Evolutionary conservation across 2,797 vertebrate species (phyloP).

Genomic region (Loris lydekkerianus): DNA sequence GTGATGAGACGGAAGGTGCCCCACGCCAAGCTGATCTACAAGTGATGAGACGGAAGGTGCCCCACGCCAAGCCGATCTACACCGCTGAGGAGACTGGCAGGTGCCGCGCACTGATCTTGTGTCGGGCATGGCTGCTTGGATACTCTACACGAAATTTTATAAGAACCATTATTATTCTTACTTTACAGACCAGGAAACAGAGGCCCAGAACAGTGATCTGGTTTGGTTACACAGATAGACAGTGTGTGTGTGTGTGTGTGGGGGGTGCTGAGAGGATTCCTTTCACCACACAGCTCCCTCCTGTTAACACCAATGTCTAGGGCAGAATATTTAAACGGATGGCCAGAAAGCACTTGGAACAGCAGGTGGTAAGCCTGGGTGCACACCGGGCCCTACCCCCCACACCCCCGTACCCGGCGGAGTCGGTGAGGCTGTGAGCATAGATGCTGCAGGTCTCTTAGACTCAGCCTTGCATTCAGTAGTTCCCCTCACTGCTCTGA

Average conservation of each 20-base stretch:
- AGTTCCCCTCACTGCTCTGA: neutral
- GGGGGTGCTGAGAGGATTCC: neutral
- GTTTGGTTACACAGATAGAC: neutral
- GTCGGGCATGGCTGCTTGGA: neutral
- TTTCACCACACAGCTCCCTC: neutral
- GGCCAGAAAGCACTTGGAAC: conserved; percentile 13
- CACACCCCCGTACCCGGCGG: no score
- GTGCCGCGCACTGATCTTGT: neutral
- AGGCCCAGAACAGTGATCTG: neutral
- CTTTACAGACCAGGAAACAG: neutral
- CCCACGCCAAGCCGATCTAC: no score
- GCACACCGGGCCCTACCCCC: neutral
- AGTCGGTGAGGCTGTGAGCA: neutral
- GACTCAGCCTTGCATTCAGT: neutral
- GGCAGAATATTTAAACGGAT: conserved; percentile 19
- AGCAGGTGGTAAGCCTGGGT: neutral
- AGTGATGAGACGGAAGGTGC: no score
- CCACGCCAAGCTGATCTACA: no score
- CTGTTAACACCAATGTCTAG: conserved; percentile 5
- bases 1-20: no score
- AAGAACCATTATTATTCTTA: neutral
- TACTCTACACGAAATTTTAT: neutral
- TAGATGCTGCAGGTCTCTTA: neutral
- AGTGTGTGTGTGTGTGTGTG: no score
- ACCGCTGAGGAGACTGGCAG: neutral